Evolutionary conservation across 1,140 invertebrate species (phyloP).

Genomic region (Drosophila arawakana): DNA sequence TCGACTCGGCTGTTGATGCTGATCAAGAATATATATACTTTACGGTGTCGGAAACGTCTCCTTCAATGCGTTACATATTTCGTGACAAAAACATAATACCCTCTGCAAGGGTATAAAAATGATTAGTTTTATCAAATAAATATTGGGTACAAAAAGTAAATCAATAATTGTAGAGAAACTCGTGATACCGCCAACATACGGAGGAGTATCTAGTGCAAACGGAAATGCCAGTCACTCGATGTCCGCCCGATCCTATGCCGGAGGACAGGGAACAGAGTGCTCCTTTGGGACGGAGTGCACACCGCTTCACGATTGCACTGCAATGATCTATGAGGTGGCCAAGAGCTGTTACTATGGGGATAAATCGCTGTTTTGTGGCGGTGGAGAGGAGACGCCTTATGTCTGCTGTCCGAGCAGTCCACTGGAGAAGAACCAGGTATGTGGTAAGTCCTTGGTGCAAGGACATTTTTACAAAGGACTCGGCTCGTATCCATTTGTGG

Average conservation of each 20-base stretch:
- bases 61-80: too few species aligned
- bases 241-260: slow-evolving; percentile 62
- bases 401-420: slow-evolving; percentile 83
- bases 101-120: too few species aligned
- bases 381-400: slow-evolving; percentile 78
- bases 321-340: slow-evolving; percentile 80
- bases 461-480: slow-evolving; percentile 88
- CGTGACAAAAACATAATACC: too few species aligned
- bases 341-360: slow-evolving; percentile 82
- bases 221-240: slow-evolving; percentile 51
- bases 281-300: slow-evolving; percentile 79
- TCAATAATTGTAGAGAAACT: slow-evolving; percentile 54
- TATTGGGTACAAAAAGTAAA: too few species aligned
- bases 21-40: too few species aligned
- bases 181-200: slow-evolving; percentile 42
- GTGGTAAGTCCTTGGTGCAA: slow-evolving; percentile 87
- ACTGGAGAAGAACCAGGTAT: slow-evolving; percentile 84
- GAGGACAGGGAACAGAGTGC: slow-evolving; percentile 51
- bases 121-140: too few species aligned
- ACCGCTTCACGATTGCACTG: slow-evolving; percentile 78
- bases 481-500: slow-evolving; percentile 89
- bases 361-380: slow-evolving; percentile 81
- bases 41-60: too few species aligned
- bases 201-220: slow-evolving; percentile 20
- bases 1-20: too few species aligned